Conservation (phyloP, 1,140 invertebrate genomes). For the Choristoneura fumiferana region DNA sequence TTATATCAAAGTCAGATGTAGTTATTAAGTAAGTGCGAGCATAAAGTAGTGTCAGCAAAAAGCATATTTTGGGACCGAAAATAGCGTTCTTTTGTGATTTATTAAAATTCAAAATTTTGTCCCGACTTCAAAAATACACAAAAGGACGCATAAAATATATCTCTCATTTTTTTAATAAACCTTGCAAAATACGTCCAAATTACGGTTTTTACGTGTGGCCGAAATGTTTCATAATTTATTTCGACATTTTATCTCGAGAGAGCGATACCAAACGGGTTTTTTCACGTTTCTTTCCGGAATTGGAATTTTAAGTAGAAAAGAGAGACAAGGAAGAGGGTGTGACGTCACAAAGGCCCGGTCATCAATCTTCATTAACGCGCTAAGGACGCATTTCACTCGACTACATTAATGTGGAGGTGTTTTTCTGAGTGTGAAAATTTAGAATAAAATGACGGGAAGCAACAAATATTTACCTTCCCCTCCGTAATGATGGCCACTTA, state of each 20-base stretch:
- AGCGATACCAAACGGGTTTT: slow-evolving; percentile 15
- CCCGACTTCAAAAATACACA: no score
- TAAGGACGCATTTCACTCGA: slow-evolving; percentile 13
- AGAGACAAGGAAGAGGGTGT: slow-evolving; percentile 24
- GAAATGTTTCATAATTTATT: slow-evolving; percentile 11
- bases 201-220: no score
- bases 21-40: no score
- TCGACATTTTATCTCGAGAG: slow-evolving; percentile 15
- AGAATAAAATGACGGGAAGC: slow-evolving; percentile 11
- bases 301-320: slow-evolving; percentile 26
- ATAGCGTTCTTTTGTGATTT: no score
- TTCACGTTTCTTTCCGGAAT: slow-evolving; percentile 22
- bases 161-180: no score
- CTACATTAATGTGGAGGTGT: slow-evolving; percentile 12
- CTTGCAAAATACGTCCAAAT: no score
- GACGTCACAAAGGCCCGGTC: slow-evolving; percentile 26
- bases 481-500: slow-evolving; percentile 11
- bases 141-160: no score
- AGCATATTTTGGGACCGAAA: no score
- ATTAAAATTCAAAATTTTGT: no score
- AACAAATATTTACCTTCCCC: slow-evolving; percentile 16
- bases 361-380: slow-evolving; percentile 37
- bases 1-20: no score
- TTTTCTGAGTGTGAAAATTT: slow-evolving; percentile 16
- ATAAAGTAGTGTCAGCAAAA: no score